Base-by-base conservation (phyloP, 2,888 invertebrate genomes). In the Drosophila histrio region DNA sequence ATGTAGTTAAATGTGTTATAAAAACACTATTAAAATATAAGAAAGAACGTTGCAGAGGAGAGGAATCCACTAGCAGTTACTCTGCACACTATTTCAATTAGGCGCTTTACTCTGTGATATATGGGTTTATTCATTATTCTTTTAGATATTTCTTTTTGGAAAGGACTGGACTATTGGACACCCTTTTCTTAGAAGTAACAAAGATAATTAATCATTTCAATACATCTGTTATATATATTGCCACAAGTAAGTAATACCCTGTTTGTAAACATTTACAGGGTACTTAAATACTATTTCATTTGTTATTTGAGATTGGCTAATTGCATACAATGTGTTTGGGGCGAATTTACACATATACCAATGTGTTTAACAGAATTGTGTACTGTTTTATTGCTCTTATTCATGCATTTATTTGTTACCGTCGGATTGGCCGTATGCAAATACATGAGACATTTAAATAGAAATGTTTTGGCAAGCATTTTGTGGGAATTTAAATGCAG, bases 401-500 rank as follows among this genome's bases (percentile, higher is more conserved):
- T 46, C 21, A 32, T 34, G 26, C n/a, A 36, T 38, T 4, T 34
- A 54, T 19, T 44, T 36, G 21, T 46, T 44, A 19, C 5, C 9
- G 11, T 11, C 15, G 24, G 22, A n/a, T 44, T 32, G 19, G 9
- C 30, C 24, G 32, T 34, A 56, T 21, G 72, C 72, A 53, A 72
- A 77, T 58, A 49, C 21, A 47, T 44, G 13, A 39, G 43, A 17
- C 28, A 49, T 49, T 72, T 43, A 52, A 73, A 73, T 46, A 28
- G 17, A 61, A 57, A 28, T 59, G 60, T 58, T 52, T 58, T 32
- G 32, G 21, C 43, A 53, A 71, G 38, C 44, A 44, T 66, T 74
- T 70, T 52, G 65, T 65, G 63, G 19, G 19, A 47, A 59, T 62
- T 65, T 54, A 65, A 74, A 67, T 78, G 43, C 58, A 64, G 36